A percentile compares a stretch with the other conserved stretches of the same genome.
Evolutionary conservation across 2,797 vertebrate genomes (phyloP).

Genomic region (Schizopygopsis pylzovi): DNA sequence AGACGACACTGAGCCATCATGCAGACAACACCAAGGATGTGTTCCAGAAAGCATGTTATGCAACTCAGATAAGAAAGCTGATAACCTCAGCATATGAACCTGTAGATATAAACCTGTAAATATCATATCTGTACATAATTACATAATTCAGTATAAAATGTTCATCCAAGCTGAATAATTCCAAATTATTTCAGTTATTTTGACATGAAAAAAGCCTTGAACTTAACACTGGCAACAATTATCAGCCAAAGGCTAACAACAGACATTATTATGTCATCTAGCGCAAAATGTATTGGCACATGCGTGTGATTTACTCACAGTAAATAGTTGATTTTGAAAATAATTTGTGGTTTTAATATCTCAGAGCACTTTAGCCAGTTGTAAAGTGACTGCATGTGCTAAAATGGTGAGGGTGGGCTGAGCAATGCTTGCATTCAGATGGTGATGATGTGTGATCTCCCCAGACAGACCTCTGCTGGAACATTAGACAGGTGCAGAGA

Average conservation of each 20-base stretch:
- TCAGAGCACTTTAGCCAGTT: neutral
- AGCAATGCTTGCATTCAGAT: neutral
- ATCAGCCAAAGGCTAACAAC: neutral
- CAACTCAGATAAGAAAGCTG: neutral
- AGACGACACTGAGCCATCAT: neutral
- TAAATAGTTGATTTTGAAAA: neutral
- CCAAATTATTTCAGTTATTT: neutral
- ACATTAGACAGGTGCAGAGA: constrained; percentile 44
- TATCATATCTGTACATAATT: neutral
- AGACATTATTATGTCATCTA: neutral
- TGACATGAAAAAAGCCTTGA: neutral
- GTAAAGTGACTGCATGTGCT: neutral
- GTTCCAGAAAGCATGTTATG: constrained; percentile 1
- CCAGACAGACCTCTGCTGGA: constrained; percentile 7
- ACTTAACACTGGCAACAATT: neutral
- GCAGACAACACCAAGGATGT: neutral
- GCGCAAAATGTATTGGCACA: neutral
- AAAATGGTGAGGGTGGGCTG: neutral
- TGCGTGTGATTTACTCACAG: neutral
- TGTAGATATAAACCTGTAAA: neutral
- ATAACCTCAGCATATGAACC: neutral
- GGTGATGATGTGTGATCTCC: constrained; percentile 24
- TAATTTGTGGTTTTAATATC: neutral
- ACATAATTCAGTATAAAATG: neutral
- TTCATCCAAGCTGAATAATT: neutral